Percentiles rank a stretch among this genome's conserved stretches.
Conservation (phyloP, 2,113 vertebrate species). For the Marcusenius ussheri region DNA sequence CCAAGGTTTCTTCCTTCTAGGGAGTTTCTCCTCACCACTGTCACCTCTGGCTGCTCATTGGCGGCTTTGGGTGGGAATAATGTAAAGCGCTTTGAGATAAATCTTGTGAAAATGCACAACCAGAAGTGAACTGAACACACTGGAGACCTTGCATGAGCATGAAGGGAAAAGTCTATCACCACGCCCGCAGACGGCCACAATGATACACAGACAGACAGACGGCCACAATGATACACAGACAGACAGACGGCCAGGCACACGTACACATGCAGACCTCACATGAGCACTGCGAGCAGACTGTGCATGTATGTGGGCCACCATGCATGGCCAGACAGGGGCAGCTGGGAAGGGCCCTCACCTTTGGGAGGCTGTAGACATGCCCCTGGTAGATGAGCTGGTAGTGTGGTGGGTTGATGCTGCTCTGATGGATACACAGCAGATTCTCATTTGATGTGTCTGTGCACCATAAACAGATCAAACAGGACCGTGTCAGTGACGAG, state of each 20-base stretch:
- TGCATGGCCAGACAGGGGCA: not conserved
- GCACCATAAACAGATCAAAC: not conserved
- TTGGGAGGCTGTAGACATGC: constrained; percentile 82
- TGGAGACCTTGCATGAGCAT: too few species aligned
- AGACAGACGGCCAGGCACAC: not conserved
- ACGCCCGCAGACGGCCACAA: too few species aligned
- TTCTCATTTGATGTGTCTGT: constrained; percentile 86
- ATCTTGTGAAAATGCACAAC: not conserved
- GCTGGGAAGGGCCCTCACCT: constrained; percentile 59
- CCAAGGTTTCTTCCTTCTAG: too few species aligned
- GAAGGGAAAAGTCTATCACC: too few species aligned
- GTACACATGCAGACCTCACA: not conserved
- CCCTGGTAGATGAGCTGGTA: constrained; percentile 89
- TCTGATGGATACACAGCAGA: constrained; percentile 88
- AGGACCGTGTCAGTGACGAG: not conserved
- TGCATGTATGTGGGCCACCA: not conserved
- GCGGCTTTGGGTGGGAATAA: not conserved
- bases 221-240: too few species aligned
- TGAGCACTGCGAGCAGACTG: not conserved
- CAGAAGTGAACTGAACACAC: not conserved
- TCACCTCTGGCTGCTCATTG: not conserved
- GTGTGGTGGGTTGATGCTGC: constrained; percentile 82
- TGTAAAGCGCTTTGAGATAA: not conserved
- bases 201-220: too few species aligned
- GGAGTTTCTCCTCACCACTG: not conserved